Percentiles rank a stretch among this genome's conserved stretches.
Conservation (phyloP, 2,888 invertebrate genomes). For the Tetrapedia diversipes region DNA sequence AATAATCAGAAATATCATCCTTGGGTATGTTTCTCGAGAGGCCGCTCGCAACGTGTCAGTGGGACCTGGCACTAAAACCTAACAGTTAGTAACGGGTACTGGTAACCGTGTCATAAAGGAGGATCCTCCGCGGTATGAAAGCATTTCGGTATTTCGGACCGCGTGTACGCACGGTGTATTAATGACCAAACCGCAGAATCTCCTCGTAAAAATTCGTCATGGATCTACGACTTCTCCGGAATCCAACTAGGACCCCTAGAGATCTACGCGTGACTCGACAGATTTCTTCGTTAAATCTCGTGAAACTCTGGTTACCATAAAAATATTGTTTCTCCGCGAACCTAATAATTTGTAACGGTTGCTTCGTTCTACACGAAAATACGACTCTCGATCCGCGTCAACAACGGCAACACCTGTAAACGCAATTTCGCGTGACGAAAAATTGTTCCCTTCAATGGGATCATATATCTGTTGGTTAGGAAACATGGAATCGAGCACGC, state of each 20-base stretch:
- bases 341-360: not conserved
- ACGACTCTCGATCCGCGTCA: constrained; percentile 6
- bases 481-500: constrained; percentile 26
- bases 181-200: constrained; percentile 32
- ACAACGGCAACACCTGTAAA: not conserved
- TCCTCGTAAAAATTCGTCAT: not conserved
- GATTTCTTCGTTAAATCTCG: too few relatives aligned
- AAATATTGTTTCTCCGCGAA: not conserved
- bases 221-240: too few relatives aligned
- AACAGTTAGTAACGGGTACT: constrained; percentile 69
- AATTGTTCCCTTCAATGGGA: constrained; percentile 27
- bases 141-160: constrained; percentile 65
- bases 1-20: constrained; percentile 39
- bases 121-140: constrained; percentile 62
- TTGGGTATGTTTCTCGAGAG: constrained; percentile 40
- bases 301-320: too few relatives aligned
- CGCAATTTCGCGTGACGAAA: not conserved
- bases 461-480: constrained; percentile 32
- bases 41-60: constrained; percentile 64
- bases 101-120: constrained; percentile 71
- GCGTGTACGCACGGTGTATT: constrained; percentile 24
- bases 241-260: too few relatives aligned
- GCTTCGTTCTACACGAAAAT: not conserved
- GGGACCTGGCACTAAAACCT: constrained; percentile 68
- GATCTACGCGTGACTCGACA: too few relatives aligned